Base-by-base conservation (phyloP, 1,140 invertebrate species). In the Copidosoma floridanum region DNA sequence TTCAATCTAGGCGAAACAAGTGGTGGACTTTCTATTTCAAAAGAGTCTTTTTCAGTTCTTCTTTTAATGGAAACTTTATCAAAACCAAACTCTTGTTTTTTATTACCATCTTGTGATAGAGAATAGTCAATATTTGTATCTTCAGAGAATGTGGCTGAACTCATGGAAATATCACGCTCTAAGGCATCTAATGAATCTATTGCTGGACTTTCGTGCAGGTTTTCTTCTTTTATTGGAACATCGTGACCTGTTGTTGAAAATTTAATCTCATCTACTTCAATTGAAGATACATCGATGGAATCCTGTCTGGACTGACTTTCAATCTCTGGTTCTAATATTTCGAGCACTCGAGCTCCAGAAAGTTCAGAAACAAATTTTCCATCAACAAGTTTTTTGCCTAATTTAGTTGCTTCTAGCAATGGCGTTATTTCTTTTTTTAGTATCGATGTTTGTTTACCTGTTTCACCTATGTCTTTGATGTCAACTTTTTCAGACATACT, bases 11-110 rank as follows among this genome's bases (percentile, higher is more conserved):
- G 73, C 0, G 74, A 76, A 1, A 76, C 54, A 32, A 76, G 48
- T 1, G 76, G 75, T n/a, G 75, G 75, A 54, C 75, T 78, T 10
- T 75, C 72, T 6, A 76, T 72, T 40, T 78, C 76, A n/a, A 77
- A 76, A 27, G 74, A 77, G 26, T 77, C 74, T 8, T 67, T 64
- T 60, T 71, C 53, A 0, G 20, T 40, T 21, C 16, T 55, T 20
- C 50, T 52, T 37, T 26, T 57, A 7, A 57, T 53, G 6, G 40
- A n/a, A 11, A 56, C 35, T n/a, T 44, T 41, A 8, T 43, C 16
- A 5, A 43, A 1, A 21, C 21, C 24, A 0, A 29, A 7, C 1
- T 61, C 51, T n/a, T 44, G 18, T n/a, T 48, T 58, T 7, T 55
- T 61, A 3, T 63, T 12, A 18, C 24, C 48, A 20, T 78, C 74